These are phyloP conservation scores for Loripinus fragilis DNA, from an alignment of 2,888 invertebrate species.

Conservation along the genomic window DNA sequence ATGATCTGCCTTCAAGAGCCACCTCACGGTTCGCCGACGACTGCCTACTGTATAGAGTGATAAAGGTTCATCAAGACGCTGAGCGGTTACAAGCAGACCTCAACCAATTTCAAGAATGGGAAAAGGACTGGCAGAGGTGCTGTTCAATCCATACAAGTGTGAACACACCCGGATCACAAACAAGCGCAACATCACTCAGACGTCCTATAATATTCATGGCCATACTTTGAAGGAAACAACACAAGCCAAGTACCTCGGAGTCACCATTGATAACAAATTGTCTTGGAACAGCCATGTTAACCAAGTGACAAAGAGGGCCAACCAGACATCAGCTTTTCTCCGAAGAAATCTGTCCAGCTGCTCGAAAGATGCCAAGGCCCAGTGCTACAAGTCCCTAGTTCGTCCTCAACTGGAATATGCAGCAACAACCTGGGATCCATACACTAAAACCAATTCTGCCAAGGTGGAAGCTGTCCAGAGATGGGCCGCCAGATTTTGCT, in stretches of 20 bases:
- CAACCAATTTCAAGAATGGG: no score
- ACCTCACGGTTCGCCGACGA: no score
- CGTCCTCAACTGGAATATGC: slow-evolving; percentile 22
- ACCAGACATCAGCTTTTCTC: slow-evolving; percentile 19
- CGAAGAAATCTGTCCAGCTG: slow-evolving; percentile 18
- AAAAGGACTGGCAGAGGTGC: no score
- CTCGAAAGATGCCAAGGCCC: slow-evolving; percentile 15
- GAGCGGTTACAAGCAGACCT: no score
- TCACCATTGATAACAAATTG: slow-evolving; percentile 17
- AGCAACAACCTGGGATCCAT: slow-evolving; percentile 15
- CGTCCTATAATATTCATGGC: slow-evolving; percentile 15
- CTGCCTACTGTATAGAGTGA: no score
- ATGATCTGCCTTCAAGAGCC: no score
- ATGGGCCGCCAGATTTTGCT: background rate
- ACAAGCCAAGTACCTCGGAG: slow-evolving; percentile 29
- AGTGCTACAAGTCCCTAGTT: slow-evolving; percentile 24
- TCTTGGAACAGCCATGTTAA: slow-evolving; percentile 18
- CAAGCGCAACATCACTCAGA: no score
- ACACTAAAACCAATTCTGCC: slow-evolving; percentile 3
- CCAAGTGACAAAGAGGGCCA: slow-evolving; percentile 22
- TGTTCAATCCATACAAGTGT: no score
- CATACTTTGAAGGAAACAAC: slow-evolving; percentile 10
- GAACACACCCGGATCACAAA: no score
- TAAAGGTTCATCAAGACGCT: no score
- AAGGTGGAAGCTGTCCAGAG: slow-evolving; percentile 26